These are phyloP conservation scores for Vulpes ferrilata DNA, from an alignment of 2,113 vertebrate genomes.

Conservation along the genomic window DNA sequence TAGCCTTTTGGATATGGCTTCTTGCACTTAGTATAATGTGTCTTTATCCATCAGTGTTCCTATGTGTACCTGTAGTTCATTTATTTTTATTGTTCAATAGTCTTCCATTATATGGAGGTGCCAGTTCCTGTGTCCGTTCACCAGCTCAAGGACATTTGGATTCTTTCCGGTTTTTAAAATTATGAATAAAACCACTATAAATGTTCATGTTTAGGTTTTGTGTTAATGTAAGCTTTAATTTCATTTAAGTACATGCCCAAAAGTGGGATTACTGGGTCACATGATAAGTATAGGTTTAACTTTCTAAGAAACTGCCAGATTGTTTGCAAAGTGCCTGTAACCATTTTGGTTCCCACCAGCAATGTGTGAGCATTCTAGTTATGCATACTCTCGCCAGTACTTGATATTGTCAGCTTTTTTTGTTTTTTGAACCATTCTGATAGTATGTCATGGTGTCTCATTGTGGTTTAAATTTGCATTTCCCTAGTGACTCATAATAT, in stretches of 20 bases:
- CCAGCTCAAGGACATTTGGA: not conserved
- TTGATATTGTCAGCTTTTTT: not conserved
- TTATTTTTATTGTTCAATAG: not conserved
- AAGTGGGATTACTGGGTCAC: not conserved
- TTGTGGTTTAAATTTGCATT: slow-evolving; percentile 4
- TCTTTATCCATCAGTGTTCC: not conserved
- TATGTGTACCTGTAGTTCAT: not conserved
- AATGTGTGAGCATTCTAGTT: not conserved
- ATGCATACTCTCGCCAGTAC: not conserved
- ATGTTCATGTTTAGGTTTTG: not conserved
- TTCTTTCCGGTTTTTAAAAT: slow-evolving; percentile 45
- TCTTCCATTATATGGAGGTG: not conserved
- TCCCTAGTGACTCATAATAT: not conserved
- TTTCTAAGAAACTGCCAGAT: slow-evolving; percentile 4
- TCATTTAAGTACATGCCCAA: not conserved
- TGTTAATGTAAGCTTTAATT: slow-evolving; percentile 32
- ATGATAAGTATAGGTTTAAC: not conserved
- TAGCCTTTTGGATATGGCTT: slow-evolving; percentile 1
- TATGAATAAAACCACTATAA: not conserved
- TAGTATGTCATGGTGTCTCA: not conserved
- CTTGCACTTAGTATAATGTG: not conserved
- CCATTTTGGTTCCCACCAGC: not conserved
- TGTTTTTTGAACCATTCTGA: not conserved
- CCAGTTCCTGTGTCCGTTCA: not conserved
- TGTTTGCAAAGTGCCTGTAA: not conserved